phyloP scores from a whole-genome alignment of 2,113 vertebrate genomes.

The Cyphomyrus discorhynchus region DNA sequence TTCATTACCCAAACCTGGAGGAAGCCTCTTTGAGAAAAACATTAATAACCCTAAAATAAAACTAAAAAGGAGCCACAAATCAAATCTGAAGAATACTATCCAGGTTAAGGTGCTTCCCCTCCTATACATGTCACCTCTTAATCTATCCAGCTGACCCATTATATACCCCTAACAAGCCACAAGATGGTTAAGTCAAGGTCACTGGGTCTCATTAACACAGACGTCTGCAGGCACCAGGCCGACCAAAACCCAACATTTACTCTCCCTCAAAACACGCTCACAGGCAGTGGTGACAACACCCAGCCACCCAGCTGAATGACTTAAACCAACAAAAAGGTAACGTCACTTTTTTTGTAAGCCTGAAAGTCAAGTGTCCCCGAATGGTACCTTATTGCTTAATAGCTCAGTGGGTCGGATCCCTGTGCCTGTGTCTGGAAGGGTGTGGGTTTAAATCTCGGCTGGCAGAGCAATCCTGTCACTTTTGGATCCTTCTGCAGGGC shows the following conservation, averaged over 20 bases:
- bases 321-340: neutral
- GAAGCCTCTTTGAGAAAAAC: neutral
- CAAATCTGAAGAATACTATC: neutral
- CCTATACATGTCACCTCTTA: too few species aligned
- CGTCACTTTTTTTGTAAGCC: neutral
- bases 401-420: neutral
- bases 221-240: neutral
- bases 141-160: too few species aligned
- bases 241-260: neutral
- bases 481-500: too few species aligned
- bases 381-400: neutral
- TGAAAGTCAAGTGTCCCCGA: neutral
- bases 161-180: too few species aligned
- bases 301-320: neutral
- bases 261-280: neutral
- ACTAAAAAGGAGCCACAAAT: neutral
- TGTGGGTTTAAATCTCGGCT: neutral
- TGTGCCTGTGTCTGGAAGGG: neutral
- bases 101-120: neutral
- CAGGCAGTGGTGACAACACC: neutral
- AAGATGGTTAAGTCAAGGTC: neutral
- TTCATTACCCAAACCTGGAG: neutral
- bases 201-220: neutral
- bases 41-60: neutral
- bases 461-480: too few species aligned